phyloP scores from a whole-genome alignment of 2,888 invertebrate species.

The Boloria selene region DNA sequence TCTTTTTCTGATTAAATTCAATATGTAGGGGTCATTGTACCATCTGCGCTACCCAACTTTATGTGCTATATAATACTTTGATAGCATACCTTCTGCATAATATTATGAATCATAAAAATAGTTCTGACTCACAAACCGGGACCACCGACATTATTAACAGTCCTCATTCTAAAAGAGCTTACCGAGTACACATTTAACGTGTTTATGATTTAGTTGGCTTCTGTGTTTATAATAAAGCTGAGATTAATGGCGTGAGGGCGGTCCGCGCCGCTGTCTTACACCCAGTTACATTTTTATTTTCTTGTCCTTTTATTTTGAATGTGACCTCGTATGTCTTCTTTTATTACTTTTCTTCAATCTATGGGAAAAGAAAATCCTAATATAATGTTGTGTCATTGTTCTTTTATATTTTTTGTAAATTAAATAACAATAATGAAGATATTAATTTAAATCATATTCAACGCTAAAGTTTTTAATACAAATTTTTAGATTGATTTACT shows the following conservation, averaged over 20 bases:
- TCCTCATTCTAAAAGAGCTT: conserved; percentile 48
- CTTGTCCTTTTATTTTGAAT: conserved; percentile 65
- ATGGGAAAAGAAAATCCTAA: conserved; percentile 19
- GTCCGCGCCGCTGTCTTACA: conserved; percentile 58
- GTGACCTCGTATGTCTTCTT: conserved; percentile 63
- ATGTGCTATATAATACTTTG: background rate
- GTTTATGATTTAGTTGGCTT: conserved; percentile 72
- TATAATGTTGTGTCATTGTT: conserved; percentile 7
- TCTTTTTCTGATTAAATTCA: too few relatives aligned
- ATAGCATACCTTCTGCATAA: background rate
- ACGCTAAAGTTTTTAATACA: too few relatives aligned
- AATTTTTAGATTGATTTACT: too few relatives aligned
- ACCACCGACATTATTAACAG: conserved; percentile 33
- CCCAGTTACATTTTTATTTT: conserved; percentile 67
- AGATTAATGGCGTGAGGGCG: conserved; percentile 68
- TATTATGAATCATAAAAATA: conserved; percentile 20
- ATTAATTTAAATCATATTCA: too few relatives aligned
- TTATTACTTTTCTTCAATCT: conserved; percentile 64
- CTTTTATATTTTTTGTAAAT: too few relatives aligned
- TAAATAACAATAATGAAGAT: too few relatives aligned
- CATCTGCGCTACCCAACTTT: too few relatives aligned
- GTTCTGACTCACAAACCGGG: conserved; percentile 22
- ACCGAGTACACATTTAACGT: conserved; percentile 59
- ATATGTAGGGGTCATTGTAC: too few relatives aligned
- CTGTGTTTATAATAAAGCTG: conserved; percentile 76